Base-by-base conservation (phyloP, 2,113 vertebrate species). In the Ammodytes marinus region DNA sequence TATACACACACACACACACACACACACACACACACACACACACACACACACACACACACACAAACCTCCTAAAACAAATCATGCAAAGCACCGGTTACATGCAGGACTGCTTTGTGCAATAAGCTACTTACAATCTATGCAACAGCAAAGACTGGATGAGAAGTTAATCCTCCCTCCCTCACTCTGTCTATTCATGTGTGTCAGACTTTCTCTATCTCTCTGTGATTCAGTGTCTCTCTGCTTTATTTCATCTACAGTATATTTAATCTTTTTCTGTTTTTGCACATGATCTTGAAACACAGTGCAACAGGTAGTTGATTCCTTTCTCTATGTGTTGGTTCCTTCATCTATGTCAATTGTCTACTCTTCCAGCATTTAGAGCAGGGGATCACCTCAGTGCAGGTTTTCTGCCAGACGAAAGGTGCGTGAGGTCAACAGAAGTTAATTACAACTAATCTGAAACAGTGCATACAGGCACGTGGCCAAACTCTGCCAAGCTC, bases 81-180 rank as follows among this genome's bases (percentile, higher is more conserved):
- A 91, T 88, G 77, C 86, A 88, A 89, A 88, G 46, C 84, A 86
- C 77, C 77, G 39, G 86, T 87, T 87, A 89, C 91, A 92, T 89
- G 90, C 87, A 82, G 93, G 80, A 46, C 27, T 68, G 90, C 92
- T 93, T 92, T 93, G 90, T 87, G 89, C 89, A 93, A 92, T 93
- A 93, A 94, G 92, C 91, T 95, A 93, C 94, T 95, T 94, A 94
- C 87, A 89, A 89, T 92, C 87, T 66, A 86, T 94, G 89, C 86
- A 90, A 92, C 88, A 89, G 91, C 89, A 94, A 93, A 94, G 92
- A 86, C 92, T 93, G 92, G 93, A 94, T 93, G 93, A 94, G 91
- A 94, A 83, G 90, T 91, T 92, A 93, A 92, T 91, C 92, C 88
- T 65, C 43, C 68, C 72, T 75, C 19, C 69, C 54, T 71, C 53